Evolutionary conservation across 2,888 invertebrate genomes (phyloP).

Genomic region (Alcis repandata): DNA sequence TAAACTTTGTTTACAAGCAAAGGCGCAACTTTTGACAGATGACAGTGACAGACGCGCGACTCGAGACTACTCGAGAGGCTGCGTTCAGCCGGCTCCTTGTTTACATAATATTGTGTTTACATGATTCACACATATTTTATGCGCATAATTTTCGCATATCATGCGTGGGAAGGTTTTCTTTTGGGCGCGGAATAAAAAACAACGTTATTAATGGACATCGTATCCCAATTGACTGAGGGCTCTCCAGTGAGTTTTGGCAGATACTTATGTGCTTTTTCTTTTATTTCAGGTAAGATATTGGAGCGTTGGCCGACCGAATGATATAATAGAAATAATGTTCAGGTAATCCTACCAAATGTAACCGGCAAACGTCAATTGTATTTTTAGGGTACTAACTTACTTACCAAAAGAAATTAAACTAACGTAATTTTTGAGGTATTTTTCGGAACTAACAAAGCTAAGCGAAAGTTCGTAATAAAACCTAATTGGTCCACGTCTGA

Average conservation of each 20-base stretch:
- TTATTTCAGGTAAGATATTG: conserved; percentile 57
- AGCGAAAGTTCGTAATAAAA: no score
- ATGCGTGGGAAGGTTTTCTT: background rate
- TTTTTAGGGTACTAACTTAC: background rate
- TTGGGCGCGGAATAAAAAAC: conserved; percentile 11
- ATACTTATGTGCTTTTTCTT: conserved; percentile 26
- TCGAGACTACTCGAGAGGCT: conserved; percentile 16
- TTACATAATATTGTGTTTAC: conserved; percentile 24
- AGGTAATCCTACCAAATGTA: background rate
- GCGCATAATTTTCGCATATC: conserved; percentile 22
- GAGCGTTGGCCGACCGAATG: background rate
- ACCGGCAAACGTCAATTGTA: no score
- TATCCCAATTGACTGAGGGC: background rate
- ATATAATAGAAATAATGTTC: background rate
- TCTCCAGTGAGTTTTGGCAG: background rate
- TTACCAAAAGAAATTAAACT: no score
- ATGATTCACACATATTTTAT: conserved; percentile 15
- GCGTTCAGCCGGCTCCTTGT: conserved; percentile 2
- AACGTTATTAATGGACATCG: conserved; percentile 6
- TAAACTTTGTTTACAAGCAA: conserved; percentile 44
- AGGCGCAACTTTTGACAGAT: conserved; percentile 48
- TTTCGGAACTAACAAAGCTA: no score
- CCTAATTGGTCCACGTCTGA: no score
- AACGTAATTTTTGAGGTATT: no score
- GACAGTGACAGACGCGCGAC: conserved; percentile 55